Conservation (phyloP, 2,888 invertebrate genomes). For the Mayetiola destructor region DNA sequence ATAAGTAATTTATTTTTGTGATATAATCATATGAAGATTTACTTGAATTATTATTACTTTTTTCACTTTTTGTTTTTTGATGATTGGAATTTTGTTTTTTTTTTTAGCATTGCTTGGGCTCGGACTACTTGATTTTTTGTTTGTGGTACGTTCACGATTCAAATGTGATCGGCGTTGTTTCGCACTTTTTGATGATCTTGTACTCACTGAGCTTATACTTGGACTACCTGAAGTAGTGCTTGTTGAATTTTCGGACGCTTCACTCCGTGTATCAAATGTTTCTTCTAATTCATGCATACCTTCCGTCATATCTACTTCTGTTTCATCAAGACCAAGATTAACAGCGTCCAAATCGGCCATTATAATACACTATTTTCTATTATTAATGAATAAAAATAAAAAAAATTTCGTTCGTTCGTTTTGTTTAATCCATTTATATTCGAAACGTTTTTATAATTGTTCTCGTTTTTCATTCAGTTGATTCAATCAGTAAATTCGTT, state of each 20-base stretch:
- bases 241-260: slow-evolving; percentile 65
- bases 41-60: slow-evolving; percentile 23
- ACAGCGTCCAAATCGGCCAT: slow-evolving; percentile 43
- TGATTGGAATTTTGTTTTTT: slow-evolving; percentile 27
- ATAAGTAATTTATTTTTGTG: slow-evolving; percentile 84
- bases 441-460: no score
- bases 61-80: slow-evolving; percentile 13
- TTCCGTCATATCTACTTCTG: slow-evolving; percentile 44
- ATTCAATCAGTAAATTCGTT: no score
- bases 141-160: slow-evolving; percentile 36
- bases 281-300: slow-evolving; percentile 57
- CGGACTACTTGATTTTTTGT: slow-evolving; percentile 22
- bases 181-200: slow-evolving; percentile 44
- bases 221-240: slow-evolving; percentile 57
- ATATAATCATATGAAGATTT: slow-evolving; percentile 74
- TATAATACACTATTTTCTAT: slow-evolving; percentile 13
- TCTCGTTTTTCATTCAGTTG: neutral
- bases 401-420: no score
- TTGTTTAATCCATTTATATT: slow-evolving; percentile 9
- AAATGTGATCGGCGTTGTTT: slow-evolving; percentile 40
- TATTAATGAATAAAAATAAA: neutral
- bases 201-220: slow-evolving; percentile 64
- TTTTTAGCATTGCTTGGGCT: slow-evolving; percentile 26
- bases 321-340: slow-evolving; percentile 50
- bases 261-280: slow-evolving; percentile 68